Base-by-base conservation (phyloP, 2,888 invertebrate species). In the Carabus problematicus region DNA sequence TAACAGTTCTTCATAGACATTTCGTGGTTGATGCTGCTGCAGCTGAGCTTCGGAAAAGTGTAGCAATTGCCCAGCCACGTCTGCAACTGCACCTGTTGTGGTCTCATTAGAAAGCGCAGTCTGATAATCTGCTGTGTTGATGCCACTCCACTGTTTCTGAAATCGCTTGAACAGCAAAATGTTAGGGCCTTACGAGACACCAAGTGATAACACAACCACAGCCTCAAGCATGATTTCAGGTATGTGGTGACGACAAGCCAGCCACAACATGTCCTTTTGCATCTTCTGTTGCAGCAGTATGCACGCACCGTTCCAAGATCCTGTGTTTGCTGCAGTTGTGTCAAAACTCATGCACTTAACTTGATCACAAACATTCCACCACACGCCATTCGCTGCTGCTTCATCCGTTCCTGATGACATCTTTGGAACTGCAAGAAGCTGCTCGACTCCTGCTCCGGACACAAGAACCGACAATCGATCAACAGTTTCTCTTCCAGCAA, bases 1-100 rank as follows among this genome's bases (percentile, higher is more conserved):
- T 52, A 75, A 68, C 14, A 75, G 58, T 58, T 76, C 75, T 70
- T 72, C 71, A 60, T 76, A 76, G 64, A 76, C 75, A 55, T 71
- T 72, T 59, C 73, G 70, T 43, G 72, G 73, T 61, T 72, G 73
- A n/a, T n/a, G n/a, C n/a, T n/a, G n/a, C n/a, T n/a, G n/a, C n/a
- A n/a, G n/a, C n/a, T n/a, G n/a, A n/a, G n/a, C n/a, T n/a, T n/a
- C n/a, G n/a, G n/a, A n/a, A n/a, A n/a, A n/a, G n/a, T n/a, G n/a
- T n/a, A n/a, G n/a, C n/a, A n/a, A n/a, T n/a, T n/a, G n/a, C n/a
- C n/a, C n/a, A n/a, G n/a, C n/a, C n/a, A n/a, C n/a, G n/a, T n/a
- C n/a, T n/a, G n/a, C n/a, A n/a, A n/a, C 1, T 42, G 8, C 42
- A 42, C 9, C 42, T 42, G 7, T 1, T 1, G 1, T 8, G 63